Base-by-base conservation (phyloP, 2,888 invertebrate species). In the Bursaphelenchus okinawaensis region DNA sequence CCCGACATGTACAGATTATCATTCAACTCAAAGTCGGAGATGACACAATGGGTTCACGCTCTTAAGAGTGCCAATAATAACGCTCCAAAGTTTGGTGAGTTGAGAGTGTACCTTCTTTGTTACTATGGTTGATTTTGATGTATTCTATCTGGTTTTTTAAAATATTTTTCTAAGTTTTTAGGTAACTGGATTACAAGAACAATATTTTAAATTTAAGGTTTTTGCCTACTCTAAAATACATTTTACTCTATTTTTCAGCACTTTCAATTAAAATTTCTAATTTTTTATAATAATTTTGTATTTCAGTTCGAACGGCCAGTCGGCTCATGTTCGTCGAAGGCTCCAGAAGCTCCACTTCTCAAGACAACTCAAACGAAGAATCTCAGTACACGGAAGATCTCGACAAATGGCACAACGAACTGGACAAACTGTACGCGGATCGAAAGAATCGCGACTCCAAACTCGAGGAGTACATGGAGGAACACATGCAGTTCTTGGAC, bases 1-100 rank as follows among this genome's bases (percentile, higher is more conserved):
- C 69, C 70, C 23, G 73, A 73, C 61, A 63, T 73, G 70, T 57
- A 56, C 60, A 62, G 55, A 24, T 50, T 73, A 19, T 27, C 31
- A 19, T 73, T 73, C 58, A 40, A 57, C 55, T 69, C 55, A 9
- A 66, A 67, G 26, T 27, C 65, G 40, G 75, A 75, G 19, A 51
- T 73, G 62, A 52, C 59, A 9, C 67, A 73, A 31, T 73, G 74
- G 68, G 50, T 67, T 19, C 58, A 57, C 8, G 69, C 75, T 9
- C 58, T 73, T 20, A 63, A 64, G 55, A 31, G 31, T 23, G 73
- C 72, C 0, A 68, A 66, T 24, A 50, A 51, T 26, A 31, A 27
- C 7, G 73, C 73, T 0, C 63, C 68, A 0, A 68, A 55, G 20
- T 69, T 66, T 55, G 71, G 71, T 62, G 23, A 40, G 59, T 62